A percentile compares a stretch with the other conserved stretches of the same genome.
phyloP scores from a whole-genome alignment of 2,888 invertebrate species.

The Mimachlamys varia region DNA sequence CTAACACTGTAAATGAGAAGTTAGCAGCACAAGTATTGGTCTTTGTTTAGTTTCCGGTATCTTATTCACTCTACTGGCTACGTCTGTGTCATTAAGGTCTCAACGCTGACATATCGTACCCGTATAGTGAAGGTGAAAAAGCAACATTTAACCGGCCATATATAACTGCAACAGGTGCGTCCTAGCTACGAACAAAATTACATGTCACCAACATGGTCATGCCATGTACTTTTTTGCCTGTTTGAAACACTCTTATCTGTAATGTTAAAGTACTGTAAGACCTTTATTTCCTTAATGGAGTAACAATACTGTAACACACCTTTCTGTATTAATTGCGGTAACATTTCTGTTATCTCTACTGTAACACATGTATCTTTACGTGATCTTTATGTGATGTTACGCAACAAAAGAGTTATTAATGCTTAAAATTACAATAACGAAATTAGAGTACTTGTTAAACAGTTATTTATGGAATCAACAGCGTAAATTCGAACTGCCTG shows the following conservation, averaged over 20 bases:
- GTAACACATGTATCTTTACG: neutral
- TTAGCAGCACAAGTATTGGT: constrained; percentile 49
- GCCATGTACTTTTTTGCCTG: neutral
- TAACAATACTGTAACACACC: no score
- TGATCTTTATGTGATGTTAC: neutral
- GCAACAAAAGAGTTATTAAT: neutral
- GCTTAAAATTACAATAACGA: neutral
- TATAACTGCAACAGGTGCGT: constrained; percentile 39
- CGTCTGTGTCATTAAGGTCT: constrained; percentile 41
- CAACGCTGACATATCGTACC: constrained; percentile 50
- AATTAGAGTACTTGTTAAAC: neutral
- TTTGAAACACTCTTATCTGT: neutral
- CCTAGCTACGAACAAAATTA: neutral
- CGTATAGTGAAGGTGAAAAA: constrained; percentile 1
- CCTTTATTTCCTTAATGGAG: no score
- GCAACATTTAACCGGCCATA: neutral
- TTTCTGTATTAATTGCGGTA: no score
- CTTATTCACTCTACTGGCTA: constrained; percentile 40
- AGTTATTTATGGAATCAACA: neutral
- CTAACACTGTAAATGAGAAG: constrained; percentile 48
- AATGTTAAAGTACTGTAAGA: no score
- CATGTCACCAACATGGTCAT: no score
- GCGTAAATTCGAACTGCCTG: neutral
- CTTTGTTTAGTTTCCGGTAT: constrained; percentile 48
- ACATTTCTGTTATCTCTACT: no score